Conservation (phyloP, 2,113 vertebrate genomes). For the Cyprinus carpio region DNA sequence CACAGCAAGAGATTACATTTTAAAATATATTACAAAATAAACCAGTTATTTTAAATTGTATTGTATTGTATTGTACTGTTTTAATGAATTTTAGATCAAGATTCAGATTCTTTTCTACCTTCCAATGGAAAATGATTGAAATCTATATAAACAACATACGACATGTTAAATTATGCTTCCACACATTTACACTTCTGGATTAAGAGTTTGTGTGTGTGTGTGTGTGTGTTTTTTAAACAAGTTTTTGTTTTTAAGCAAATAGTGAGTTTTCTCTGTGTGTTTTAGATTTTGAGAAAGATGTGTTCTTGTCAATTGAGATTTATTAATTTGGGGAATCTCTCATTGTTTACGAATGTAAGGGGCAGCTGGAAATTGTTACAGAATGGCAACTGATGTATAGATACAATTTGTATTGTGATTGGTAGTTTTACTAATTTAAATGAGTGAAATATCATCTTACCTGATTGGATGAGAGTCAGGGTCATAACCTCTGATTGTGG, state of each 20-base stretch:
- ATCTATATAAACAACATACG: not conserved
- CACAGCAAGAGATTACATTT: no score
- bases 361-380: not conserved
- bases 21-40: no score
- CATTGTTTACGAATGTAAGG: not conserved
- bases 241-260: no score
- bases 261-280: not conserved
- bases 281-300: not conserved
- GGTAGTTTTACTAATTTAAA: not conserved
- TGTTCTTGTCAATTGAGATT: not conserved
- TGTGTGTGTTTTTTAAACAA: no score
- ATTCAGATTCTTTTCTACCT: no score
- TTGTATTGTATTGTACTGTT: not conserved
- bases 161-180: not conserved
- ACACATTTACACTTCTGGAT: not conserved
- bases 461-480: slow-evolving; percentile 79
- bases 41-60: not conserved
- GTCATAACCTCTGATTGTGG: slow-evolving; percentile 77
- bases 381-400: not conserved
- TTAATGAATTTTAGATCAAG: no score
- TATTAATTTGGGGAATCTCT: not conserved
- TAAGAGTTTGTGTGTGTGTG: no score
- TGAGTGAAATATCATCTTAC: slow-evolving; percentile 39
- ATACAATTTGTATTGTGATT: not conserved
- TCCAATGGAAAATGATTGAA: not conserved